phyloP scores from a whole-genome alignment of 2,113 vertebrate genomes.

The Suncus etruscus region DNA sequence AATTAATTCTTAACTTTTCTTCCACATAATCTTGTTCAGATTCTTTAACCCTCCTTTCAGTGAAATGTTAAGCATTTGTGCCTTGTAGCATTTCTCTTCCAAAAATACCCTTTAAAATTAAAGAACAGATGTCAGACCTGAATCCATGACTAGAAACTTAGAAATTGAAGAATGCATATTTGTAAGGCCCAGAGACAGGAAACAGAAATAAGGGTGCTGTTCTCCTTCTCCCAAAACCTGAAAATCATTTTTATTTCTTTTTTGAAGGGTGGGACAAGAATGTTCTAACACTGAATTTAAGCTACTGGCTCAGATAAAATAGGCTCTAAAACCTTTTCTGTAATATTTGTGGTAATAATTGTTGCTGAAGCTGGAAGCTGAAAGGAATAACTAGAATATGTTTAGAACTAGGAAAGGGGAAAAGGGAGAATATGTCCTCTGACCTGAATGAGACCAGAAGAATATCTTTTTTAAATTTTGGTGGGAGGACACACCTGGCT shows the following conservation, averaged over 20 bases:
- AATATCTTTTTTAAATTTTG: no score
- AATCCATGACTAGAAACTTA: not conserved
- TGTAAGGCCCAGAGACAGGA: not conserved
- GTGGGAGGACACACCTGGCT: no score
- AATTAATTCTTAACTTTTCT: conserved; percentile 38
- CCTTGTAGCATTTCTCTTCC: accelerated
- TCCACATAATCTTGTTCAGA: not conserved
- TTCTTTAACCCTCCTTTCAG: conserved; percentile 8
- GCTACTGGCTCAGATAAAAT: conserved; percentile 21
- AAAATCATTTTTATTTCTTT: conserved; percentile 42
- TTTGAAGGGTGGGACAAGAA: not conserved
- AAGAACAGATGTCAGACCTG: conserved; percentile 37
- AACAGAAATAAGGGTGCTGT: not conserved
- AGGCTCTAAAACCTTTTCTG: conserved; percentile 52
- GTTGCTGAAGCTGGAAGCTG: conserved; percentile 17
- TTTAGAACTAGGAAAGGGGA: not conserved
- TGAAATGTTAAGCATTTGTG: conserved; percentile 19
- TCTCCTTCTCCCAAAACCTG: not conserved
- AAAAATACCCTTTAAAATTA: not conserved
- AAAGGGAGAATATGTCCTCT: accelerated
- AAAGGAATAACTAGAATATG: conserved; percentile 63
- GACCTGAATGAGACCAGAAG: conserved; percentile 18
- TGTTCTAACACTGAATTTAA: conserved; percentile 41
- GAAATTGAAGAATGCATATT: conserved; percentile 32
- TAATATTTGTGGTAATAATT: not conserved